A percentile compares a stretch with the other conserved stretches of the same genome.
Evolutionary conservation across 2,113 vertebrate genomes (phyloP).

Genomic region (Hylia prasina): DNA sequence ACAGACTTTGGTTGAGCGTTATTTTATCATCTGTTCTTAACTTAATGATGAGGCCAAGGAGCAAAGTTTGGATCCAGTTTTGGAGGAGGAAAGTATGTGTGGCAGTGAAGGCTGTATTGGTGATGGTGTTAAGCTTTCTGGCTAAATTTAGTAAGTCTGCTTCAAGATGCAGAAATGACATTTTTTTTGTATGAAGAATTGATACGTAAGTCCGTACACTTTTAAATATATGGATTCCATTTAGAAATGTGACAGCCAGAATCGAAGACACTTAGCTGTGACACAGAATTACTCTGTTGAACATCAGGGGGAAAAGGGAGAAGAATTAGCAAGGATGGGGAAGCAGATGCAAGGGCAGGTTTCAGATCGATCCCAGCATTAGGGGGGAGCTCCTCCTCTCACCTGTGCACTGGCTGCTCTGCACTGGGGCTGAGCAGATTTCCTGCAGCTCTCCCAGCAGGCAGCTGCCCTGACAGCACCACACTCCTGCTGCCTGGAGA

Average conservation of each 20-base stretch:
- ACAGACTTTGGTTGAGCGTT: not conserved
- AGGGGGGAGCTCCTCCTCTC: not conserved
- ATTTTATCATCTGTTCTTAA: slow-evolving; percentile 36
- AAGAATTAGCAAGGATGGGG: not conserved
- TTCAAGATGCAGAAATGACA: not conserved
- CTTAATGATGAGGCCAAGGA: slow-evolving; percentile 4
- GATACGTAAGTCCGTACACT: not conserved
- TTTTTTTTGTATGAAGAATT: not conserved
- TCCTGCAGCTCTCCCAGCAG: not conserved
- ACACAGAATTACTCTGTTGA: not conserved
- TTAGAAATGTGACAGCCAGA: slow-evolving; percentile 9
- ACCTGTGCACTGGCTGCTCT: not conserved
- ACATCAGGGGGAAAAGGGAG: not conserved
- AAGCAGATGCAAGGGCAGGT: not conserved
- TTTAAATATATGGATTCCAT: slow-evolving; percentile 3
- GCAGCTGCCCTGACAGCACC: not conserved
- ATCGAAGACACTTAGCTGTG: slow-evolving; percentile 20
- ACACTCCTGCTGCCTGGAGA: not conserved
- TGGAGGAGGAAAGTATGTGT: not conserved
- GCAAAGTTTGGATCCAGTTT: slow-evolving; percentile 1
- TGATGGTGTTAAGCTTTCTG: not conserved
- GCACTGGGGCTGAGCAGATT: fast-evolving
- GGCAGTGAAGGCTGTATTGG: not conserved
- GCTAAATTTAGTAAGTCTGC: slow-evolving; percentile 14
- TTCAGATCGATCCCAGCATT: not conserved